Conservation (phyloP, 2,888 invertebrate species). For the Anarsia innoxiella region DNA sequence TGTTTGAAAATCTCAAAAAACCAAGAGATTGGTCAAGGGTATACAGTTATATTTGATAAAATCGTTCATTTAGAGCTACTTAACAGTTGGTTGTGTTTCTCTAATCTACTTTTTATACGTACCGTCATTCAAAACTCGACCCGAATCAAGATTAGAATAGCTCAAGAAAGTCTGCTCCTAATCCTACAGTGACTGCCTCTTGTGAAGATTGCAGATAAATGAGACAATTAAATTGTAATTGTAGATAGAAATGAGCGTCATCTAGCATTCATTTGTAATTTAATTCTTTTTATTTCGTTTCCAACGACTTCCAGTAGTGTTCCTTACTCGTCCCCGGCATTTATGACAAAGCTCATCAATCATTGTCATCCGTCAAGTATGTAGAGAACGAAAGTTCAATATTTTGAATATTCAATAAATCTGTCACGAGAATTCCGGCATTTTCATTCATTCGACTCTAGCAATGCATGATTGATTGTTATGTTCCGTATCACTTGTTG, state of each 20-base stretch:
- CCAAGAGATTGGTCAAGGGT: too few species aligned
- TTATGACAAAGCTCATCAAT: conserved; percentile 8
- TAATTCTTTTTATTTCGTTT: too few species aligned
- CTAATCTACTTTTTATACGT: too few species aligned
- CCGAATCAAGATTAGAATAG: conserved; percentile 1
- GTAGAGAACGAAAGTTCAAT: conserved; percentile 7
- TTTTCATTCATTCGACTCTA: conserved; percentile 14
- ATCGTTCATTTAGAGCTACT: too few species aligned
- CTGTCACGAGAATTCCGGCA: conserved; percentile 6
- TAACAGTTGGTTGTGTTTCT: too few species aligned
- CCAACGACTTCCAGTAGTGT: too few species aligned
- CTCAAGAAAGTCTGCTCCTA: conserved; percentile 5
- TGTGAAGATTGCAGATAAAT: conserved; percentile 13
- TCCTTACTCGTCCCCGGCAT: too few species aligned
- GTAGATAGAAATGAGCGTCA: too few species aligned
- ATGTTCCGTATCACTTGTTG: conserved; percentile 8
- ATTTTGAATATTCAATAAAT: conserved; percentile 11
- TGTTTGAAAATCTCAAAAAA: too few species aligned
- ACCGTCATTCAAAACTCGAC: too few species aligned
- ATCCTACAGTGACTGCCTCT: conserved; percentile 1
- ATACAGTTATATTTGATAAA: too few species aligned
- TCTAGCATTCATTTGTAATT: too few species aligned
- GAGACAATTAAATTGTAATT: conserved; percentile 5
- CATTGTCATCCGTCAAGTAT: conserved; percentile 3
- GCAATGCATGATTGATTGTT: conserved; percentile 10